phyloP scores from a whole-genome alignment of 2,113 vertebrate genomes.

The Protomyctophum bolini region DNA sequence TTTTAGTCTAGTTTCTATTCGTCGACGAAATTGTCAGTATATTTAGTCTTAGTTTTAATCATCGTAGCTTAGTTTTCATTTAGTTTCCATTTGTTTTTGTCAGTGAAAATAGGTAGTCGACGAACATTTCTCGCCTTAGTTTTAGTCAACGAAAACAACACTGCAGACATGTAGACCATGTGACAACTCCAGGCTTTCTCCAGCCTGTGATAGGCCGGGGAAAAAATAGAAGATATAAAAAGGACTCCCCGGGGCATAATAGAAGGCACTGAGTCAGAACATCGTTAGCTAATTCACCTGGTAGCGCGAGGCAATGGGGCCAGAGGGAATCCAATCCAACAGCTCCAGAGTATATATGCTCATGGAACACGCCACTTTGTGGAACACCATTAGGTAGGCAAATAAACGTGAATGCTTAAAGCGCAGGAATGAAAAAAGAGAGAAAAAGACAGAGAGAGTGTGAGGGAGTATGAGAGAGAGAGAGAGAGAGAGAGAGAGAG shows the following conservation, averaged over 20 bases:
- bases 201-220: conserved; percentile 22
- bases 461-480: neutral
- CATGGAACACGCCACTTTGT: neutral
- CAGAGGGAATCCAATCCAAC: neutral
- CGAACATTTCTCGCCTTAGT: too few species aligned
- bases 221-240: conserved; percentile 20
- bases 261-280: conserved; percentile 30
- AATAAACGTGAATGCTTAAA: neutral
- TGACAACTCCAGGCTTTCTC: neutral
- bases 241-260: conserved; percentile 9
- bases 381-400: conserved; percentile 1
- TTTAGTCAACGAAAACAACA: too few species aligned
- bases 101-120: too few species aligned
- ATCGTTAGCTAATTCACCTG: conserved; percentile 46
- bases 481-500: neutral
- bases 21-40: too few species aligned
- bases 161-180: conserved; percentile 1
- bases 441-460: neutral
- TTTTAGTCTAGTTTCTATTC: too few species aligned
- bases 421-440: too few species aligned
- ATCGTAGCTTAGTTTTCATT: too few species aligned
- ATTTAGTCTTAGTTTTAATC: too few species aligned
- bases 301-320: conserved; percentile 18
- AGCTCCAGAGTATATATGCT: neutral
- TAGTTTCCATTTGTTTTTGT: too few species aligned